phyloP scores from a whole-genome alignment of 2,888 invertebrate species.

The Conus canariensis region DNA sequence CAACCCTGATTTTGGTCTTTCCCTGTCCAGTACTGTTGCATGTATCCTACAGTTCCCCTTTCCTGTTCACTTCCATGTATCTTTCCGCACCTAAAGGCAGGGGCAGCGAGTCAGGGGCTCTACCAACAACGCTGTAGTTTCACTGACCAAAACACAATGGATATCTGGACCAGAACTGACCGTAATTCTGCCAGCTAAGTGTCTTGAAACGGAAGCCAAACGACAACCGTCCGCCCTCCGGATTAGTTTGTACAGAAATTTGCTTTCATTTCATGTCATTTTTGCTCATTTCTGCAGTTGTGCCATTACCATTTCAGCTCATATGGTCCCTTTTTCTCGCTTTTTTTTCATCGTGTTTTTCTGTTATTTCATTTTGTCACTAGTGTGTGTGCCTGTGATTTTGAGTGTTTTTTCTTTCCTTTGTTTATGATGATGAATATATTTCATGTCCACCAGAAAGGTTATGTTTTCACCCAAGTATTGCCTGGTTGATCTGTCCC shows the following conservation, averaged over 20 bases:
- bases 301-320: constrained; percentile 35
- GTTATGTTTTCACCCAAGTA: too few relatives aligned
- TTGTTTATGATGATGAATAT: not conserved
- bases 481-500: too few relatives aligned
- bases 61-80: not conserved
- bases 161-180: not conserved
- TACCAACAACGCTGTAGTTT: not conserved
- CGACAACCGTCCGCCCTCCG: not conserved
- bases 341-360: constrained; percentile 14
- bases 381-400: not conserved
- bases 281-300: constrained; percentile 20
- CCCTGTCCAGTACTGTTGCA: not conserved
- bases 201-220: not conserved
- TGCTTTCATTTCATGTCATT: constrained; percentile 17
- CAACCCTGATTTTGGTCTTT: not conserved
- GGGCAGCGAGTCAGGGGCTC: constrained; percentile 35
- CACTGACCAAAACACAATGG: not conserved
- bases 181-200: not conserved
- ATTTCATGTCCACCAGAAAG: too few relatives aligned
- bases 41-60: not conserved
- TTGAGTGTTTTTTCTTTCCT: not conserved
- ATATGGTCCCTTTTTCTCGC: constrained; percentile 6
- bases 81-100: not conserved
- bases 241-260: not conserved
- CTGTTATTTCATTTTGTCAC: constrained; percentile 7